These are phyloP conservation scores for Diceros bicornis DNA, from an alignment of 2,797 vertebrate species.

Conservation along the genomic window DNA sequence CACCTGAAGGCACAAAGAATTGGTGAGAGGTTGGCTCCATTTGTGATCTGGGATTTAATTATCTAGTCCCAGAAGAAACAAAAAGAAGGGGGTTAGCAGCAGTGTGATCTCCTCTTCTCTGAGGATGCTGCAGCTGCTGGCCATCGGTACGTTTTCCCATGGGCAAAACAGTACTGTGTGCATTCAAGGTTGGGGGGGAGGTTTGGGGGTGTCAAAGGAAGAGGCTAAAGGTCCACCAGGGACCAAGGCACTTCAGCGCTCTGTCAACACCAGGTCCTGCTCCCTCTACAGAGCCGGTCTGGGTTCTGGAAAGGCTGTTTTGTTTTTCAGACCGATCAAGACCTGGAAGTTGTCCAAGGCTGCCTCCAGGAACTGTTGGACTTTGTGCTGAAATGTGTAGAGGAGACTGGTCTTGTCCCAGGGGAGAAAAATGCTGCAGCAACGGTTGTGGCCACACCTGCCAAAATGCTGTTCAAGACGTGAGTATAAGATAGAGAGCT, in stretches of 20 bases:
- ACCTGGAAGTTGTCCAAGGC: rapidly evolving
- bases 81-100: not conserved
- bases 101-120: not conserved
- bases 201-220: not conserved
- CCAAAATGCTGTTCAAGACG: not conserved
- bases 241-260: too few relatives aligned
- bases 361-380: not conserved
- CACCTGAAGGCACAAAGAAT: not conserved
- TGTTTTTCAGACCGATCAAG: not conserved
- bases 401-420: not conserved
- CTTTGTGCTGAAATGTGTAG: not conserved
- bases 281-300: not conserved
- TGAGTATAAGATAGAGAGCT: not conserved
- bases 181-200: too few relatives aligned
- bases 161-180: not conserved
- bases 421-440: not conserved
- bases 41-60: not conserved
- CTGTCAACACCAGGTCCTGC: too few relatives aligned
- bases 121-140: not conserved
- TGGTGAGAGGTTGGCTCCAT: not conserved
- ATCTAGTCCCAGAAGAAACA: not conserved
- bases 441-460: not conserved
- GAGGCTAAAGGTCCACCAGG: too few relatives aligned
- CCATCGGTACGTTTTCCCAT: not conserved
- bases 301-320: not conserved